Conservation (phyloP, 2,888 invertebrate genomes). For the Cryptophagus acutangulus region DNA sequence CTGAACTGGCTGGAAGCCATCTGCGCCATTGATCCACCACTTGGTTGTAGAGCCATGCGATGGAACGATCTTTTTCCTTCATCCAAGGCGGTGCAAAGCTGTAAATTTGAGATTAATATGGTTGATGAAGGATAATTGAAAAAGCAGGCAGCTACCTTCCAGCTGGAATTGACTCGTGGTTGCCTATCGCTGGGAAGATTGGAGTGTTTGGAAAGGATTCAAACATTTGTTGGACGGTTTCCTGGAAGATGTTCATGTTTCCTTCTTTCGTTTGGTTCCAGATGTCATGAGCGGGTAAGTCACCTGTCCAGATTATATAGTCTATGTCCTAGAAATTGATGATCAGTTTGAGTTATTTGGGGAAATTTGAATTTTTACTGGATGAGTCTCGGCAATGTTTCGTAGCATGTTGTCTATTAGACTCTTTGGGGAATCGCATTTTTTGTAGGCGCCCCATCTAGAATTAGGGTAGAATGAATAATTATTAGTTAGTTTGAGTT, state of each 20-base stretch:
- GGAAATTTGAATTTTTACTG: too few species aligned
- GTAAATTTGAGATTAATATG: conserved; percentile 30
- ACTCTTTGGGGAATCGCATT: conserved; percentile 87
- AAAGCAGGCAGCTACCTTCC: conserved; percentile 63
- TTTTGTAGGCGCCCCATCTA: conserved; percentile 90
- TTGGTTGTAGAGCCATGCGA: conserved; percentile 87
- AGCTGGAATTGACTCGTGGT: conserved; percentile 95
- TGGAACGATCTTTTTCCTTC: conserved; percentile 71
- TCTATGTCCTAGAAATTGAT: conserved; percentile 70
- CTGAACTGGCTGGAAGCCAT: conserved; percentile 77
- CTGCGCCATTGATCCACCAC: conserved; percentile 82
- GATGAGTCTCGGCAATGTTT: conserved; percentile 77
- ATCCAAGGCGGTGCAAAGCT: conserved; percentile 86
- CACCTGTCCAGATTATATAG: conserved; percentile 94
- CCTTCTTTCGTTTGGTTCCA: conserved; percentile 87
- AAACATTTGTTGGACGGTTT: conserved; percentile 76
- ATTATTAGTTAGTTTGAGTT: not conserved
- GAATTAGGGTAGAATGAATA: not conserved
- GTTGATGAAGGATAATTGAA: not conserved
- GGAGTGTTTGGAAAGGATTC: conserved; percentile 84
- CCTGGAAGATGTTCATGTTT: conserved; percentile 75
- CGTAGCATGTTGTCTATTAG: conserved; percentile 88
- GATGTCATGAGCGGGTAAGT: conserved; percentile 92
- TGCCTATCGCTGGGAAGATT: conserved; percentile 91
- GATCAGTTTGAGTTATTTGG: not conserved